A percentile compares a stretch with the other conserved stretches of the same genome.
These are phyloP conservation scores for Hyposmocoma kahamanoa DNA, from an alignment of 1,140 invertebrate species.

Conservation along the genomic window DNA sequence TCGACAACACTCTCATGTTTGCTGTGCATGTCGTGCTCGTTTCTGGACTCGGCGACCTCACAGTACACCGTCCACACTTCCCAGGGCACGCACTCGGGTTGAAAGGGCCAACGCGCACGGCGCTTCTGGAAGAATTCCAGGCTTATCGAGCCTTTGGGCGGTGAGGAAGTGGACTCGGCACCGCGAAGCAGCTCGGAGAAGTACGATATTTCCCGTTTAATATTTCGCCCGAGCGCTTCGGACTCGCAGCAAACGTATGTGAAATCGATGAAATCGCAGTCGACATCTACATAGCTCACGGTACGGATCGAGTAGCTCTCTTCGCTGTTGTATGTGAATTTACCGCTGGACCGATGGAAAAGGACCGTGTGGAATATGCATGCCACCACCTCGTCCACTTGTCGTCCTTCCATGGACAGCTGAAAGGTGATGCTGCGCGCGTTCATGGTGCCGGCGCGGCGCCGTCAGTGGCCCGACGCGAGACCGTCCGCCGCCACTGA, in stretches of 20 bases:
- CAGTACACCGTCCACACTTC: constrained; percentile 97
- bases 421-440: constrained; percentile 91
- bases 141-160: constrained; percentile 85
- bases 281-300: constrained; percentile 95
- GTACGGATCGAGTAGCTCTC: constrained; percentile 96
- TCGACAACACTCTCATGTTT: constrained; percentile 94
- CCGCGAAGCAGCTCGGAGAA: constrained; percentile 90
- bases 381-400: constrained; percentile 95
- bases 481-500: constrained; percentile 23
- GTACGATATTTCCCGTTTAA: constrained; percentile 87
- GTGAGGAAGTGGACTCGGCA: constrained; percentile 79
- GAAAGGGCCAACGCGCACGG: constrained; percentile 90
- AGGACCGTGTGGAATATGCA: constrained; percentile 96
- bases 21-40: constrained; percentile 91
- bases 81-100: constrained; percentile 94
- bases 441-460: constrained; percentile 80
- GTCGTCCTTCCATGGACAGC: constrained; percentile 91
- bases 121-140: constrained; percentile 97
- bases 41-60: constrained; percentile 88
- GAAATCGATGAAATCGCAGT: constrained; percentile 98
- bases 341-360: constrained; percentile 95
- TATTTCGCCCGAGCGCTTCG: constrained; percentile 79
- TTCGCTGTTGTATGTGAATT: constrained; percentile 95
- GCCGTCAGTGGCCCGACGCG: constrained; percentile 40
- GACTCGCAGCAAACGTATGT: constrained; percentile 97